Evolutionary conservation across 2,113 vertebrate species (phyloP), one percentile per base, ranked within the genome.

Genomic region (Litocranius walleri): DNA sequence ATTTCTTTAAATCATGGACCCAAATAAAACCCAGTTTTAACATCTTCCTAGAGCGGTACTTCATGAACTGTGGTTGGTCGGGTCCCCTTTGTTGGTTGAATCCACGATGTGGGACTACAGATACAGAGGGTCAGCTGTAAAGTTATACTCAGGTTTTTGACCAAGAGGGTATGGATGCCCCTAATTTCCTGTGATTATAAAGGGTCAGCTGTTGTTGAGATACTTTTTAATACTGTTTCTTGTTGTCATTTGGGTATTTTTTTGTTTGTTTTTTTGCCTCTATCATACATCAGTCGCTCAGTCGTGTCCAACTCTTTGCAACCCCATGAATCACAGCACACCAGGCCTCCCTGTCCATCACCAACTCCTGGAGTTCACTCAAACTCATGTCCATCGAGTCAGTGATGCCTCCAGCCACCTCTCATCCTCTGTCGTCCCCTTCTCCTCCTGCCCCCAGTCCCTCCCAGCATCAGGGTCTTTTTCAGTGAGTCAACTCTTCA

Each of bases 11-110:
- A 16, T 88, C 52, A 56, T 81, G 16, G 57, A 77, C 59, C 25
- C 52, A 33, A 62, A 40, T 50, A 45, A 94, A 92, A 92, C n/a
- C 23, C 33, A 13, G 17, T 81, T 84, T 97, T 43, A 94, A 64
- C 21, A 11, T 77, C 43, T 86, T 52, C 52, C 57, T 54, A 81
- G 77, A 21, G 45, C 7, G 4, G n/a, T 25, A 27, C n/a, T 83
- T 83, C 7, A 27, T 8, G n/a, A 15, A 27, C 33, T 56, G 33
- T 25, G 54, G 13, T 25, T 56, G 33, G 52, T 56, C 5, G 7
- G 16, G 25, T 83, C 33, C 81, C 52, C 52, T 56, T 56, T 6
- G 33, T 25, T 83, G 33, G 33, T 9, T 83, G 81, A 83, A 56
- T 56, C 33, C 33, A 27, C 13, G 21, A 40, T 82, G 19, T 36